Evolutionary conservation across 2,888 invertebrate genomes (phyloP), one percentile per base, ranked within the genome.

Genomic region (Hypsopygia costalis): DNA sequence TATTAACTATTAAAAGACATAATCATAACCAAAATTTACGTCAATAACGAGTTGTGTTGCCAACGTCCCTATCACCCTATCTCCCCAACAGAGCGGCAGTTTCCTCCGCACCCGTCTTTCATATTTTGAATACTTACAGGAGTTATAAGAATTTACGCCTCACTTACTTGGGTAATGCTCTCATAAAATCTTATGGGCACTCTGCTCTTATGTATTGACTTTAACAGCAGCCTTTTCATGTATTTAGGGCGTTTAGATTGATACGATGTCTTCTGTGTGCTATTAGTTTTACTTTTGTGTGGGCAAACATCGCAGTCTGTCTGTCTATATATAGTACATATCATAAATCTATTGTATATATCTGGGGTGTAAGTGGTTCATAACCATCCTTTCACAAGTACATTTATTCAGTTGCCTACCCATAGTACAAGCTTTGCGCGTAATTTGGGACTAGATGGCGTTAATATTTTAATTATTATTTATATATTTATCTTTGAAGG

Each of bases 81-180:
- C 30, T 5, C 30, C 8, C 25, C 6, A 22, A 29, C 29, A 28
- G 11, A 21, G 30, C 30, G 30, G 36, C 10, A n/a, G 4, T 10
- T 30, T 30, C 16, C 30, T 29, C 36, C 21, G 11, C 45, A 46
- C 49, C 45, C 57, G 57, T 66, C 78, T 73, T 81, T 80, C 81
- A 81, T 81, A 81, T 85, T 87, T 87, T 81, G 83, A 83, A 85
- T 86, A 77, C 79, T 78, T 74, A 72, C 72, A 65, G 71, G 72
- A 75, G 85, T 87, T 88, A 87, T 87, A 87, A 86, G 86, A 88
- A 87, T 87, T 86, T 89, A 89, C 85, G 87, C 71, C 65, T 69
- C 86, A 81, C 80, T 87, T 81, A 79, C 72, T 52, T 47, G 66
- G 69, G 80, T 85, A 85, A 89, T 82, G 85, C 77, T 47, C 49